Evolutionary conservation across 2,797 vertebrate genomes (phyloP), one percentile per base, ranked within the genome.

Genomic region (Sebastes cheni): DNA sequence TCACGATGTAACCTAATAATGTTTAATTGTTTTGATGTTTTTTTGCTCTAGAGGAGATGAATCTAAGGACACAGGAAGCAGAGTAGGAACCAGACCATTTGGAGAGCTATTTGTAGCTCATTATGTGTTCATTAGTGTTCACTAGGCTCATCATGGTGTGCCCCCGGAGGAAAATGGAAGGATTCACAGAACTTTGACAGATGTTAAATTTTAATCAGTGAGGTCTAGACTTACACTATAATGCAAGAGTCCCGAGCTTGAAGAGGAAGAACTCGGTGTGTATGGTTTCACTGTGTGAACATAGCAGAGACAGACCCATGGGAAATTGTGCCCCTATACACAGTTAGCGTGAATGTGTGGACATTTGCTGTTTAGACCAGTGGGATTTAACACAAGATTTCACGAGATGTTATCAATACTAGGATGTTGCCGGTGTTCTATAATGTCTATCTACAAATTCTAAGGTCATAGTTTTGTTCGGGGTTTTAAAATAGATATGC

Each of bases 101-200:
- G 76, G 84, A 80, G 77, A 92, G 86, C 83, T 90, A 90, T 94
- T 94, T 92, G 91, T 86, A 90, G 79, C 87, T 94, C 91, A 91
- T 93, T 94, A 92, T 80, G 77, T 86, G 88, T 93, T 93, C 91
- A 93, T 94, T 93, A 91, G 84, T 67, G 79, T 81, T 86, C 86
- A 72, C 79, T 87, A 65, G 84, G 80, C 82, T 88, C 92, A 87
- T 88, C 79, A 86, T 14, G 75, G 72, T 72, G 85, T 66, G 70
- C 85, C 91, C 91, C 87, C 82, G 36, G 81, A 92, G 92, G 85
- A 85, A 90, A 93, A 93, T 88, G 77, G 76, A 92, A 93, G 93
- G 90, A 95, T 94, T 93, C 89, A 91, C 86, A 88, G 81, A 87
- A 91, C 86, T 93, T 91, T 91, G 91, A 81, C 90, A 91, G 89